Conservation (phyloP, 2,797 vertebrate genomes). For the Fundulus diaphanus region DNA sequence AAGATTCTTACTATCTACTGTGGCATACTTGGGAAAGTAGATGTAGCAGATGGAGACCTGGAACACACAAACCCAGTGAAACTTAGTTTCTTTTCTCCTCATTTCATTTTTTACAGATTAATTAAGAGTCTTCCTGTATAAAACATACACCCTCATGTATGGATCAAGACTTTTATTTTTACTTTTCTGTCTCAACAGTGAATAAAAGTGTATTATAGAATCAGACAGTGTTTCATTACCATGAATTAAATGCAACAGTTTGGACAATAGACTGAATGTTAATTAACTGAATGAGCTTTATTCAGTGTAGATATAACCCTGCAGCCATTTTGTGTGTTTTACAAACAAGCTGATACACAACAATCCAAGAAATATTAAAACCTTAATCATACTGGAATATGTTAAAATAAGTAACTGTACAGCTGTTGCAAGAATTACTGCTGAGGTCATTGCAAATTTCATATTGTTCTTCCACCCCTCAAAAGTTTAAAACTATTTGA, state of each 20-base stretch:
- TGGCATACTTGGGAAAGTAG: too few species aligned
- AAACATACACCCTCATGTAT: constrained; percentile 30
- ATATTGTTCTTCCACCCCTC: too few species aligned
- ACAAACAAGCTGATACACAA: background rate
- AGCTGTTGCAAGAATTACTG: background rate
- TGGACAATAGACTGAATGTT: background rate
- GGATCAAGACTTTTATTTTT: background rate
- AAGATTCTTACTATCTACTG: too few species aligned
- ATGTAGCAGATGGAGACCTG: too few species aligned
- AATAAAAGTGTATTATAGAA: background rate
- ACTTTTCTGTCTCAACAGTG: background rate
- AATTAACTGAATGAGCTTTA: too few species aligned
- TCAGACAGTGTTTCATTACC: background rate
- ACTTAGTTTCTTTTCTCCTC: constrained; percentile 58
- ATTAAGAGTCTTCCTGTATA: constrained; percentile 54
- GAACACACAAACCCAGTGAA: too few species aligned
- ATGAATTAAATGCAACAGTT: background rate
- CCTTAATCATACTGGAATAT: background rate
- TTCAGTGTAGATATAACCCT: too few species aligned
- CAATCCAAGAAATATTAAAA: background rate
- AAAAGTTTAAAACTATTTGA: too few species aligned
- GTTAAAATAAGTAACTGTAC: background rate
- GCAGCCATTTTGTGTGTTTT: background rate
- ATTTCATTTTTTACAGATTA: constrained; percentile 63
- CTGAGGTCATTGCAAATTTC: background rate